These are phyloP conservation scores for Cerastoderma edule DNA, from an alignment of 2,888 invertebrate genomes.

Conservation along the genomic window DNA sequence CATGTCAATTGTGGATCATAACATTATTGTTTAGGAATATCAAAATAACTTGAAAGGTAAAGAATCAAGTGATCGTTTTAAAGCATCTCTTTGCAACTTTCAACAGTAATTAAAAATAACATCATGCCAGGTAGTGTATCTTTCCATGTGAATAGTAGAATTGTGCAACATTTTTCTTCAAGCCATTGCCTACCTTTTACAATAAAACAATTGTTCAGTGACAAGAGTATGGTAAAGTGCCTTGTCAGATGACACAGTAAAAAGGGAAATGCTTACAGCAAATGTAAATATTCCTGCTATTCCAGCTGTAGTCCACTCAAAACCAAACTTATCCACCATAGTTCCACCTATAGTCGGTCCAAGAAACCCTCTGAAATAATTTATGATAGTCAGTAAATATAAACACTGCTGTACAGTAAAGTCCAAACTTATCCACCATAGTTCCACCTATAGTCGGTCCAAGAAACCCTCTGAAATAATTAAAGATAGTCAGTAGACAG, in stretches of 20 bases:
- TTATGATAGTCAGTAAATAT: background rate
- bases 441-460: slow-evolving; percentile 74
- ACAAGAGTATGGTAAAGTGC: too few relatives aligned
- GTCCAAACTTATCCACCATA: slow-evolving; percentile 76
- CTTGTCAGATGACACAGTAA: background rate
- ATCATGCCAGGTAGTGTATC: background rate
- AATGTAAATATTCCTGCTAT: slow-evolving; percentile 69
- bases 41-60: too few relatives aligned
- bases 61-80: too few relatives aligned
- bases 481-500: background rate
- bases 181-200: too few relatives aligned
- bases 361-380: slow-evolving; percentile 67
- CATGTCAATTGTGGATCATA: too few relatives aligned
- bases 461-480: slow-evolving; percentile 67
- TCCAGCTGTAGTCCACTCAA: slow-evolving; percentile 80
- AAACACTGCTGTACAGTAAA: slow-evolving; percentile 81
- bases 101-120: too few relatives aligned
- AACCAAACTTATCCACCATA: slow-evolving; percentile 76
- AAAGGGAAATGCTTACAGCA: slow-evolving; percentile 60
- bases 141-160: background rate
- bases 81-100: too few relatives aligned
- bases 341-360: slow-evolving; percentile 74
- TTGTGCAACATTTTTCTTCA: background rate
- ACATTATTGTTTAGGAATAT: too few relatives aligned
- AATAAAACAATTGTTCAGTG: too few relatives aligned